Conservation (phyloP, 2,113 vertebrate genomes). For the Turdus rufiventris region DNA sequence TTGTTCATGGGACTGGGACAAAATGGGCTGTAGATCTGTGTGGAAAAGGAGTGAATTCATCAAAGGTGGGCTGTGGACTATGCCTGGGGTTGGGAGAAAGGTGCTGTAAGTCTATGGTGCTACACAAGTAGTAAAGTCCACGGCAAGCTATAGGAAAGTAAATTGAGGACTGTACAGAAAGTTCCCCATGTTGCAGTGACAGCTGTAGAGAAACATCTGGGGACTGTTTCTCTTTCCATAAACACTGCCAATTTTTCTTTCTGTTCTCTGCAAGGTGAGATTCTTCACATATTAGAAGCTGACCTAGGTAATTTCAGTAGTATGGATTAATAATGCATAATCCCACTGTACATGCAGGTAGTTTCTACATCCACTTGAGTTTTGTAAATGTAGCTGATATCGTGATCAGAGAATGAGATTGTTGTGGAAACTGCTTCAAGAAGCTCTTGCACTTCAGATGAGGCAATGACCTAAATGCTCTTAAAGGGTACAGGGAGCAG, state of each 20-base stretch:
- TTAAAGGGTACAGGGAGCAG: not conserved
- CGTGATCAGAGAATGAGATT: not conserved
- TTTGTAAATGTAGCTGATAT: conserved; percentile 4
- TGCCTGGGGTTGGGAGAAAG: not conserved
- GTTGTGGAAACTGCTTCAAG: not conserved
- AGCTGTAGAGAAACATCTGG: not conserved
- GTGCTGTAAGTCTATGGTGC: not conserved
- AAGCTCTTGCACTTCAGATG: not conserved
- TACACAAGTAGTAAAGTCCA: not conserved
- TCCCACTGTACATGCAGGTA: not conserved
- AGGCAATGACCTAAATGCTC: conserved; percentile 12
- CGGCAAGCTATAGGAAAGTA: not conserved
- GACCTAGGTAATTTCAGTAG: not conserved
- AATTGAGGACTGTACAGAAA: not conserved
- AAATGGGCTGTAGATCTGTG: not conserved
- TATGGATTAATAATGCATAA: not conserved
- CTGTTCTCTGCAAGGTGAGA: not conserved
- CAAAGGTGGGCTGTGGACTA: not conserved
- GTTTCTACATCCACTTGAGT: not conserved
- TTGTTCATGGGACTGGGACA: not conserved
- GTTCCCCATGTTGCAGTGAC: not conserved
- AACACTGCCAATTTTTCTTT: not conserved
- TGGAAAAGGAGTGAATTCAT: not conserved
- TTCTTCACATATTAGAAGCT: not conserved
- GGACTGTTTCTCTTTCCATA: not conserved